A percentile compares a stretch with the other conserved stretches of the same genome.
Conservation (phyloP, 2,797 vertebrate species). For the Champsocephalus esox region DNA sequence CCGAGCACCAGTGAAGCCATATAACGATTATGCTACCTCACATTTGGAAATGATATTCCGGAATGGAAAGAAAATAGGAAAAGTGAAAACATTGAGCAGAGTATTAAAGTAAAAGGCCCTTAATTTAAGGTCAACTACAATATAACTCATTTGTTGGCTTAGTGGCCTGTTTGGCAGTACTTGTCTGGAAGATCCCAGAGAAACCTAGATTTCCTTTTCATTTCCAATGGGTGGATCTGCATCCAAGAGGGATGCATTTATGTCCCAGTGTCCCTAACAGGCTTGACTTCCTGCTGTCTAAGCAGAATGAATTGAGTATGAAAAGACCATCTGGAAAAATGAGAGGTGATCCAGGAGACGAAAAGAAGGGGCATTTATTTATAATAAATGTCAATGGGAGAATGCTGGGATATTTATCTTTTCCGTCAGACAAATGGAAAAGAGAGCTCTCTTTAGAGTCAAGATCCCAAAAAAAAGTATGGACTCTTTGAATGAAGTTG, state of each 20-base stretch:
- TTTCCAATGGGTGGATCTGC: slow-evolving; percentile 49
- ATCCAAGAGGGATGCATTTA: slow-evolving; percentile 55
- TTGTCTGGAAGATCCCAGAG: slow-evolving; percentile 42
- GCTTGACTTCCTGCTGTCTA: slow-evolving; percentile 62
- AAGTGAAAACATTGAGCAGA: slow-evolving; percentile 23
- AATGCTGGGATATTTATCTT: slow-evolving; percentile 26
- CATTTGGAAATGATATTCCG: slow-evolving; percentile 39
- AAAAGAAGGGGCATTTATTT: slow-evolving; percentile 10
- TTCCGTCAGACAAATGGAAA: slow-evolving; percentile 19
- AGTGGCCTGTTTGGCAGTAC: slow-evolving; percentile 40
- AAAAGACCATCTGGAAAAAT: slow-evolving; percentile 74
- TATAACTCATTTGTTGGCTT: slow-evolving; percentile 58
- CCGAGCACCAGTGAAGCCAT: slow-evolving; percentile 13
- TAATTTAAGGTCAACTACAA: slow-evolving; percentile 43
- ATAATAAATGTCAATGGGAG: slow-evolving; percentile 15
- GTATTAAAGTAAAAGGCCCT: slow-evolving; percentile 34
- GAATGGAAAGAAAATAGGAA: slow-evolving; percentile 16
- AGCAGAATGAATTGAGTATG: slow-evolving; percentile 58
- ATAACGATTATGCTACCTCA: slow-evolving; percentile 30
- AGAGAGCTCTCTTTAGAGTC: background rate
- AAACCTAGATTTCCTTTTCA: slow-evolving; percentile 58
- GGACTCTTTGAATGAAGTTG: no score
- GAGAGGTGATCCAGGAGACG: slow-evolving; percentile 49
- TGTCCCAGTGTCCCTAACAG: slow-evolving; percentile 57
- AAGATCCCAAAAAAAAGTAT: background rate